Base-by-base conservation (phyloP, 2,113 vertebrate species). In the Meleagris gallopavo region DNA sequence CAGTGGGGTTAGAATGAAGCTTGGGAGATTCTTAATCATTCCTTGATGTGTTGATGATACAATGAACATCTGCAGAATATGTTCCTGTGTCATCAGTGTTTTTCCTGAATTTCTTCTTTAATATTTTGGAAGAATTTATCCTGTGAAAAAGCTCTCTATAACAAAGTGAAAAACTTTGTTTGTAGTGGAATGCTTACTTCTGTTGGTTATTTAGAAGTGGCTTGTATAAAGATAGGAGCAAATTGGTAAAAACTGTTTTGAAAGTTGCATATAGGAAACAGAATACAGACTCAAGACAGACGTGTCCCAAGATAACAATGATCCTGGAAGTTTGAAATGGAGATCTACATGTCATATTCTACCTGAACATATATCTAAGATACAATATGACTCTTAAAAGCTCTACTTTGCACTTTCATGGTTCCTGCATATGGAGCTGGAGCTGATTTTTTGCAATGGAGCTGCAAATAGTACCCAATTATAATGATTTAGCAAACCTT, bases 21-120 rank as follows among this genome's bases (percentile, higher is more conserved):
- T 58, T 64, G 87, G 80, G 86, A 94, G 64, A 13, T 70, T 95
- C 66, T 92, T 95, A 90, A 43, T 94, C 81, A 78, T 79, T 60
- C 4, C 14, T 79, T 54, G 12, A 22, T 73, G 81, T 62, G 66
- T 45, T 61, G 36, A 52, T 65, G 84, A 69, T 19, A 57, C 57
- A 62, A 89, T 41, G 18, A 92, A 79, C 34, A 72, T 86, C 24
- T 76, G 66, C n/a, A 82, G n/a, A 82, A 69, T 16, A 2, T 7
- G 48, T 76, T 92, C 84, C 77, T 75, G 43, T 88, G 36, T 89
- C 61, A 90, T 70, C 48, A 41, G 14, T 73, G 41, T 58, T 15
- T 32, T 94, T 94, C 86, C 54, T 76, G 77, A 73, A 82, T 79
- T 92, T 73, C 5, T 64, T 12, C 48, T 57, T 24, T 48, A 65